These are phyloP conservation scores for Spicauda simplicius DNA, from an alignment of 2,888 invertebrate species.

Conservation along the genomic window DNA sequence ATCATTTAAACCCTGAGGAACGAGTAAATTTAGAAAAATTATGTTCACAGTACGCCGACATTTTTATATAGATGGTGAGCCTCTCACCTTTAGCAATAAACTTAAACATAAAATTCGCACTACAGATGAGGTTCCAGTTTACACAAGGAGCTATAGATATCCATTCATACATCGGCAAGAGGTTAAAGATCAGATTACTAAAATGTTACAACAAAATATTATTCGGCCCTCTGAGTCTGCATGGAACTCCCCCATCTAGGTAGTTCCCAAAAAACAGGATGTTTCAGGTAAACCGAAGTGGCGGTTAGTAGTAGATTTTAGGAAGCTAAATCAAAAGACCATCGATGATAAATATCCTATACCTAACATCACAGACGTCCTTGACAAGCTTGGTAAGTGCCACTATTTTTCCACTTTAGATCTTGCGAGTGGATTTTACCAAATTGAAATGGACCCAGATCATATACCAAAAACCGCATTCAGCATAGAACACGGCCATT, in stretches of 20 bases:
- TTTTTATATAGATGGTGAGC: no score
- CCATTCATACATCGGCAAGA: no score
- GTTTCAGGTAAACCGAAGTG: no score
- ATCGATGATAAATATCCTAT: conserved; percentile 21
- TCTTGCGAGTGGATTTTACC: conserved; percentile 39
- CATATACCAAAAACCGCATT: conserved; percentile 36
- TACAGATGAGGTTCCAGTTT: no score
- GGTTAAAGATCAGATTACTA: conserved; percentile 10
- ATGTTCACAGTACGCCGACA: no score
- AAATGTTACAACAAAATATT: conserved; percentile 13
- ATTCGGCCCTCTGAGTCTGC: conserved; percentile 6
- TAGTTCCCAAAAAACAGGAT: neutral
- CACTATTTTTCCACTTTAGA: conserved; percentile 39
- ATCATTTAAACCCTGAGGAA: no score
- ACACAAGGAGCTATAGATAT: no score
- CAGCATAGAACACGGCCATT: conserved; percentile 39
- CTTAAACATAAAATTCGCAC: no score
- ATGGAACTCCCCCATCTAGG: no score
- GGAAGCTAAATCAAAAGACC: conserved; percentile 39
- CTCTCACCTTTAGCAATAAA: no score
- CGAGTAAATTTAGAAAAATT: no score
- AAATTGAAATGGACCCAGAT: conserved; percentile 37
- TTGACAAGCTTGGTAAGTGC: conserved; percentile 35
- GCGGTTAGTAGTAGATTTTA: no score
- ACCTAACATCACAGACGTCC: conserved; percentile 20